Evolutionary conservation across 2,888 invertebrate genomes (phyloP), one percentile per base, ranked within the genome.

Genomic region (Nesidiocoris tenuis): DNA sequence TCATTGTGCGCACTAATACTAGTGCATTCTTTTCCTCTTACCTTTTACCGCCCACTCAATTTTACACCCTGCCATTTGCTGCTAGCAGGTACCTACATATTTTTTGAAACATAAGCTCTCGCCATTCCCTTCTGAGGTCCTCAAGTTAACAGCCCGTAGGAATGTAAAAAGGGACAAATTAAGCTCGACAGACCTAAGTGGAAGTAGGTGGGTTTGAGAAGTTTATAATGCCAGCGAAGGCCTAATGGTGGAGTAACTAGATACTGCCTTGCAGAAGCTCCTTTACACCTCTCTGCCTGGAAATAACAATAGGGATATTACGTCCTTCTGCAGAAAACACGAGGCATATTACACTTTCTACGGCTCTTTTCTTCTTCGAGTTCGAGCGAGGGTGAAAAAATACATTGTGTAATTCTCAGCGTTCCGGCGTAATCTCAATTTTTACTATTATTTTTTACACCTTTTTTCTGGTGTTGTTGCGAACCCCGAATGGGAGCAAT

Each of bases 341-440:
- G 39, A 3, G 39, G 12, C 39, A 39, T 39, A 39, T 12, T 12
- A 39, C 5, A 39, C 39, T n/a, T n/a, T n/a, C n/a, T n/a, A n/a
- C n/a, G n/a, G n/a, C n/a, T n/a, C 39, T 39, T 39, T 39, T 39
- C 5, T 39, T 39, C 12, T 39, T 39, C 39, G 39, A 39, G 39
- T 39, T 12, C 39, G 39, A 39, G 39, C 39, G 5, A 12, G 12
- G 39, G 39, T 39, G 12, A n/a, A 39, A 39, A 39, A 39, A 39
- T 39, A 39, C 39, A 7, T 39, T 39, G 39, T 39, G 12, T 39
- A 39, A 7, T 39, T 12, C 39, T 39, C 39, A n/a, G 39, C 39
- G 3, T 39, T 61, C 25, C 61, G 55, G 54, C 59, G 72, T 72
- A 72, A 72, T 72, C 61, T 72, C 24, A 61, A 72, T 72, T 72